Conservation (phyloP, 1,140 invertebrate genomes). For the Rhysida immarginata region DNA sequence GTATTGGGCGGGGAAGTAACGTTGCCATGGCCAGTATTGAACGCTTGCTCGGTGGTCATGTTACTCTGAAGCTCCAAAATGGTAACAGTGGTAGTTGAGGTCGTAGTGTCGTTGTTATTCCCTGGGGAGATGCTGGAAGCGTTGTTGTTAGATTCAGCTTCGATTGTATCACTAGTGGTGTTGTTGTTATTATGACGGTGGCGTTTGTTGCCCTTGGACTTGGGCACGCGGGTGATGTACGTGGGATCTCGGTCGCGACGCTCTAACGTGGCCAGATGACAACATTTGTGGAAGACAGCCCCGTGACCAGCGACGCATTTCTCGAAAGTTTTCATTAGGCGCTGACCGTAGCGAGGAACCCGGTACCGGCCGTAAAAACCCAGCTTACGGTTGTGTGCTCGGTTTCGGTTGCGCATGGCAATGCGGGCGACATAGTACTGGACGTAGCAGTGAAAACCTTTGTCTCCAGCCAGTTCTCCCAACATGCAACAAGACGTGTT, state of each 20-base stretch:
- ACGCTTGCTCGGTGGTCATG: no score
- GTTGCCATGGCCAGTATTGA: no score
- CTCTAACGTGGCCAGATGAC: slow-evolving; percentile 18
- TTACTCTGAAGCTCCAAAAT: no score
- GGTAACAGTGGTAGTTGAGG: no score
- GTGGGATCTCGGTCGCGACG: slow-evolving; percentile 8
- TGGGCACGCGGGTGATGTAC: no score
- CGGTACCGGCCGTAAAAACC: slow-evolving; percentile 15
- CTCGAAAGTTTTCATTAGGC: slow-evolving; percentile 20
- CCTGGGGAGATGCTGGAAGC: no score
- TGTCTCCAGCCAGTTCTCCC: slow-evolving; percentile 23
- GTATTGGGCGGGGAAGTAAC: no score
- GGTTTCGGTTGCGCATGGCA: slow-evolving; percentile 19
- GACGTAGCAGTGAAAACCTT: slow-evolving; percentile 24
- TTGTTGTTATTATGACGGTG: no score
- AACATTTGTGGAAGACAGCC: slow-evolving; percentile 21
- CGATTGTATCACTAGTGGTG: no score
- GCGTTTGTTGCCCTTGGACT: no score
- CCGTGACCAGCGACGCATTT: slow-evolving; percentile 17
- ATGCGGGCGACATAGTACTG: slow-evolving; percentile 20
- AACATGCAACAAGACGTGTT: slow-evolving; percentile 22
- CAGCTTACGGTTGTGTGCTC: slow-evolving; percentile 21
- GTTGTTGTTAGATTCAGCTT: no score
- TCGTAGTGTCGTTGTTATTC: no score
- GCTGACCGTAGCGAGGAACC: slow-evolving; percentile 14